A percentile compares a stretch with the other conserved stretches of the same genome.
Conservation (phyloP, 2,888 invertebrate species). For the Melieria crassipennis region DNA sequence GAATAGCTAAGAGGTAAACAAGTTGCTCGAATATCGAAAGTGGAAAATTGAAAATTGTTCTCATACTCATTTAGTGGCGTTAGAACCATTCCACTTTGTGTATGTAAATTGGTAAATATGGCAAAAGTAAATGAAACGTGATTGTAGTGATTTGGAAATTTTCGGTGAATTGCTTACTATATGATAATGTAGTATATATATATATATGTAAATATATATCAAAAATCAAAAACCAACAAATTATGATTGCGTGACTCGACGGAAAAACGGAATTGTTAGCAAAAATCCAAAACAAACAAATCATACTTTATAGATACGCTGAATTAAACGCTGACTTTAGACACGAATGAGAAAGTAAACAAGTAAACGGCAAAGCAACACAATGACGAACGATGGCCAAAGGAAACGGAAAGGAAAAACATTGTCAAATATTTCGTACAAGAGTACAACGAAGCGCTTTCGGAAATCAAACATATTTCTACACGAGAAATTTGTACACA, state of each 20-base stretch:
- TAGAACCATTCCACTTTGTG: constrained; percentile 62
- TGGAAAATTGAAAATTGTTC: constrained; percentile 36
- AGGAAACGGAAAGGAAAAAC: too few species aligned
- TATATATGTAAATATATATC: not conserved
- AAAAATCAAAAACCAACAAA: constrained; percentile 14
- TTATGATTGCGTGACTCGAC: constrained; percentile 14
- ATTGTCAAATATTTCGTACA: too few species aligned
- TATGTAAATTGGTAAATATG: constrained; percentile 10
- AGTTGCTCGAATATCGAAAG: not conserved
- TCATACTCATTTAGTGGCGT: constrained; percentile 65
- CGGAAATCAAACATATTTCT: not conserved
- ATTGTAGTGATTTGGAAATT: too few species aligned
- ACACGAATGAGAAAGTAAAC: constrained; percentile 3
- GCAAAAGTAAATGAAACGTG: too few species aligned
- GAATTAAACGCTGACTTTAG: not conserved
- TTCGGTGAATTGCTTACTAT: too few species aligned
- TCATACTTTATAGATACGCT: not conserved
- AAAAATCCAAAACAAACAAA: constrained; percentile 4
- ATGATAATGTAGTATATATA: too few species aligned
- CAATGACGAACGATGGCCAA: not conserved
- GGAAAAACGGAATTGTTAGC: not conserved
- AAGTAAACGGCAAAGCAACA: constrained; percentile 7
- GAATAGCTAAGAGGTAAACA: not conserved
- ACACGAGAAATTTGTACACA: constrained; percentile 23
- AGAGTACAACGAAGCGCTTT: not conserved